Evolutionary conservation across 2,113 vertebrate genomes (phyloP).

Genomic region (Edolisoma coerulescens): DNA sequence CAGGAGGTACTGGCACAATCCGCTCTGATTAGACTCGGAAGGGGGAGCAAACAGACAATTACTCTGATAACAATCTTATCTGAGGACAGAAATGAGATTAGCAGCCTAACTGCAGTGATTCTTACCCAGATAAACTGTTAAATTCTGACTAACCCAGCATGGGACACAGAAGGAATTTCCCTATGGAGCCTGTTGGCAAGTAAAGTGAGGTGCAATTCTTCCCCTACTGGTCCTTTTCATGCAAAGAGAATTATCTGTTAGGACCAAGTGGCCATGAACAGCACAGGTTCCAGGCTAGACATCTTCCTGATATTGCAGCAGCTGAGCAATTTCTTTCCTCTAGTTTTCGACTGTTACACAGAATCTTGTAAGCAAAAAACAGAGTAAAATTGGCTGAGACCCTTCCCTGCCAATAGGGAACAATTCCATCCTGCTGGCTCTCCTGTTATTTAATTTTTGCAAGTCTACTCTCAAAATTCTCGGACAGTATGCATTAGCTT

Average conservation of each 20-base stretch:
- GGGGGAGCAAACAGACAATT: constrained; percentile 38
- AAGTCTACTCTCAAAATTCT: neutral
- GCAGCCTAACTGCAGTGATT: neutral
- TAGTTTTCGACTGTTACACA: neutral
- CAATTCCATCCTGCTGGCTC: neutral
- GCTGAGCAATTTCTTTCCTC: neutral
- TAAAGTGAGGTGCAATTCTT: neutral
- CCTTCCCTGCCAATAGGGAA: neutral
- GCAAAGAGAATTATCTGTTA: neutral
- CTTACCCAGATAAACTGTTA: neutral
- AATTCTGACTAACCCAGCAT: neutral
- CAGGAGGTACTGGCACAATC: constrained; percentile 23
- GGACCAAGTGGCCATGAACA: neutral
- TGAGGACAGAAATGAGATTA: constrained; percentile 43
- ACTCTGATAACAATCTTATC: constrained; percentile 35
- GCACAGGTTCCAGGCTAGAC: neutral
- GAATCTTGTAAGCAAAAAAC: neutral
- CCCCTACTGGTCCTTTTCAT: neutral
- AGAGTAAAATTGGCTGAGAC: neutral
- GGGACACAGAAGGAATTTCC: neutral
- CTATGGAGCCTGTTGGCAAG: neutral
- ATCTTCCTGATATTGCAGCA: neutral
- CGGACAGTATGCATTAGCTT: neutral
- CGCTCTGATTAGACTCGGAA: constrained; percentile 7
- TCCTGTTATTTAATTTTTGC: neutral